Conservation (phyloP, 1,140 invertebrate genomes). For the Drosophila baimaii region DNA sequence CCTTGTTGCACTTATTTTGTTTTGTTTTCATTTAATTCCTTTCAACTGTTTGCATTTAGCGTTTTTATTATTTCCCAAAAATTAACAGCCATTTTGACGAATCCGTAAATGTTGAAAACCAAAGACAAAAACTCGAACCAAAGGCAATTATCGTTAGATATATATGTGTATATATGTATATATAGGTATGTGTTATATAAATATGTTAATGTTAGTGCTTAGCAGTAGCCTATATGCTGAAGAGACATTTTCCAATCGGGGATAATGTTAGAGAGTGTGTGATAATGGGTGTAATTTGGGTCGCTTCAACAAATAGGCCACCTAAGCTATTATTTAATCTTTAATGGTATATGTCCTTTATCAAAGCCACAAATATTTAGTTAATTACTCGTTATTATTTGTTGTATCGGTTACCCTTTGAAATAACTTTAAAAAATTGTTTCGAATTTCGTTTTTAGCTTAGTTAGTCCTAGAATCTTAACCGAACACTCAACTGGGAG, state of each 20-base stretch:
- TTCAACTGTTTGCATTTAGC: slow-evolving; percentile 60
- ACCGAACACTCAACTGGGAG: slow-evolving; percentile 45
- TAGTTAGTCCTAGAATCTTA: slow-evolving; percentile 19
- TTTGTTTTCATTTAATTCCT: slow-evolving; percentile 29
- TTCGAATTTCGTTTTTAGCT: slow-evolving; percentile 32
- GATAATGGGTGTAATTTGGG: neutral
- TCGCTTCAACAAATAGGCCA: slow-evolving; percentile 39
- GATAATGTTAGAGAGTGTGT: neutral
- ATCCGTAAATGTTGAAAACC: slow-evolving; percentile 77
- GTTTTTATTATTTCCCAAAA: slow-evolving; percentile 72
- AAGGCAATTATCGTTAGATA: slow-evolving; percentile 66
- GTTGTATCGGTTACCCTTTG: slow-evolving; percentile 61
- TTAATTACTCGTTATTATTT: slow-evolving; percentile 34
- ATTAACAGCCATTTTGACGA: slow-evolving; percentile 85
- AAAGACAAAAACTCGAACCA: slow-evolving; percentile 67
- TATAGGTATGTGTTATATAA: slow-evolving; percentile 46
- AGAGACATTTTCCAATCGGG: neutral
- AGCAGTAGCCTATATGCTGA: slow-evolving; percentile 24
- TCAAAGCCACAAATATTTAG: slow-evolving; percentile 61
- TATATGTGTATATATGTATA: slow-evolving; percentile 44
- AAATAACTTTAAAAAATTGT: slow-evolving; percentile 63
- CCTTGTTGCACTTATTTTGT: slow-evolving; percentile 24
- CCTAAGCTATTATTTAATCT: slow-evolving; percentile 10
- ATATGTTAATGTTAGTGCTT: slow-evolving; percentile 36
- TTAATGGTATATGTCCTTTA: slow-evolving; percentile 52